Conservation (phyloP, 2,888 invertebrate species). For the Ormyrus pomaceus region DNA sequence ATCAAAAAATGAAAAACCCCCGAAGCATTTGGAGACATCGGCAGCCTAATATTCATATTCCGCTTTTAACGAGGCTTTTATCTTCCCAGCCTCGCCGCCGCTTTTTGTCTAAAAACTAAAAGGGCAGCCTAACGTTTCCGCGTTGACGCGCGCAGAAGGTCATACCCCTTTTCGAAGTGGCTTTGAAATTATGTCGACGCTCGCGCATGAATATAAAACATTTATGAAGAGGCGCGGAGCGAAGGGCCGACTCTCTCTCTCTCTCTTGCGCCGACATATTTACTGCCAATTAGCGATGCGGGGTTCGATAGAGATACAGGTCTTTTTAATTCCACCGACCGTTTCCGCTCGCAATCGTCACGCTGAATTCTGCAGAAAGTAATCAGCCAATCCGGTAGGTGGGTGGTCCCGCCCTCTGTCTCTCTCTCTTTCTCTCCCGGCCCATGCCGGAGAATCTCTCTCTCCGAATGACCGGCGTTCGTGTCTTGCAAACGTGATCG, state of each 20-base stretch:
- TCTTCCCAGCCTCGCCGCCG: too few species aligned
- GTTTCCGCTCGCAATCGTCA: constrained; percentile 40
- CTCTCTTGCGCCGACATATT: constrained; percentile 25
- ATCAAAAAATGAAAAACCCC: too few species aligned
- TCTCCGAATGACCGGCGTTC: constrained; percentile 70
- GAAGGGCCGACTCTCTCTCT: constrained; percentile 14
- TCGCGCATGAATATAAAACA: constrained; percentile 12
- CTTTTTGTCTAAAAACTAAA: too few species aligned
- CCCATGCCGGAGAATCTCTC: background rate
- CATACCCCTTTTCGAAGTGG: background rate
- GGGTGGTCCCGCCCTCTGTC: constrained; percentile 66
- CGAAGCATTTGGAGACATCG: too few species aligned
- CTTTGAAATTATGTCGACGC: background rate
- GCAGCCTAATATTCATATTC: too few species aligned
- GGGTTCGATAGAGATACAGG: constrained; percentile 33
- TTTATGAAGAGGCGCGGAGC: constrained; percentile 1
- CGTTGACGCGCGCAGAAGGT: too few species aligned
- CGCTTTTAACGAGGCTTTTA: too few species aligned
- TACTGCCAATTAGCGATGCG: constrained; percentile 56
- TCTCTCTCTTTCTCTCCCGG: constrained; percentile 49
- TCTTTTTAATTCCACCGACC: constrained; percentile 41
- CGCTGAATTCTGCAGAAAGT: constrained; percentile 55
- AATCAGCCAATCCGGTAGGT: constrained; percentile 65
- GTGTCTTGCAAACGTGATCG: constrained; percentile 68
- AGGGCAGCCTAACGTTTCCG: too few species aligned